Evolutionary conservation across 2,888 invertebrate genomes (phyloP), one percentile per base, ranked within the genome.

Genomic region (Eristalinus aeneus): DNA sequence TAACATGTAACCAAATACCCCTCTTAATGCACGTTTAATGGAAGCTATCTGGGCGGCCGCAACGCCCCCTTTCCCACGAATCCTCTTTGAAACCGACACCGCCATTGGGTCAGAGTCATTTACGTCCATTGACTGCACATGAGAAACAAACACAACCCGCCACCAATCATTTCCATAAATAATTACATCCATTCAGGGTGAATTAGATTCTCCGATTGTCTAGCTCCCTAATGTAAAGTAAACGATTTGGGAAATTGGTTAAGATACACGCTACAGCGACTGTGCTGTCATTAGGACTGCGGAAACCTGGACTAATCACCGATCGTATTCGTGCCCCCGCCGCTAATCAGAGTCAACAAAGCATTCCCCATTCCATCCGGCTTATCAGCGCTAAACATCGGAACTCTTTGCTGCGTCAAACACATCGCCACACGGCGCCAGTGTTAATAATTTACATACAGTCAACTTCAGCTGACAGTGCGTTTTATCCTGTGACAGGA

Each of bases 361-460:
- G 16, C 60, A 53, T 60, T 12, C 61, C 32, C 20, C 39, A 27
- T 31, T 27, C 12, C 10, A 22, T 2, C 23, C n/a, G 5, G 23
- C 27, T 22, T 58, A 9, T n/a, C n/a, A 10, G 3, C 39, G 20
- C 34, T n/a, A 22, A 72, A 32, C 46, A 32, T 64, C 63, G 34
- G 34, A 27, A 27, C 34, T 16, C 58, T 36, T 58, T 58, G 20
- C 46, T 60, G 16, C 71, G 58, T 34, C 20, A 56, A 23, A 68
- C 54, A 12, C 16, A 8, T 54, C 53, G 31, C 67, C 39, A 63
- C 36, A 20, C 63, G 71, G 71, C 64, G 58, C 64, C 78, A 78
- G 58, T 56, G 54, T 77, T 72, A 61, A 77, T 75, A 77, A 83
- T 78, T 73, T 74, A 67, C 67, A 56, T 64, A 73, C 46, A 46